Conservation (phyloP, 1,140 invertebrate genomes). For the Papilio aristodemus region DNA sequence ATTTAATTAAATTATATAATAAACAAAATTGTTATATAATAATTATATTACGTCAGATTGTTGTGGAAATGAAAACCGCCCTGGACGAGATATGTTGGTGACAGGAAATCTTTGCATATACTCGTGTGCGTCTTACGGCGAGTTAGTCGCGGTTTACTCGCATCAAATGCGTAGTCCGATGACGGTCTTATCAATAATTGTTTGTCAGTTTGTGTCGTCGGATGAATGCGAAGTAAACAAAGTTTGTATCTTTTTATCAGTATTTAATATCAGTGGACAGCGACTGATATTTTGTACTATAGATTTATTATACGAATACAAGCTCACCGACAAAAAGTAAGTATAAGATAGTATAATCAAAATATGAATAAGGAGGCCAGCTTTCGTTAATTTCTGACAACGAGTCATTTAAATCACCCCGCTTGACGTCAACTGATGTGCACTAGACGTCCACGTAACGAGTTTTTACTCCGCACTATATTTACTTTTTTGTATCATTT, state of each 20-base stretch:
- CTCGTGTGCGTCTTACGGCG: neutral
- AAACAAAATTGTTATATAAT: no score
- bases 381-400: no score
- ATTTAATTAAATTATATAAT: no score
- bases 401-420: no score
- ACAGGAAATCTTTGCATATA: neutral
- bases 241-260: neutral
- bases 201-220: neutral
- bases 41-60: neutral
- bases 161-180: neutral
- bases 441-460: no score
- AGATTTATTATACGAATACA: no score
- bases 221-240: neutral
- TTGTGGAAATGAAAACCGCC: neutral
- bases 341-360: no score
- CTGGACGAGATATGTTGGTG: neutral
- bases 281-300: neutral
- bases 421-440: no score
- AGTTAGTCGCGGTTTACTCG: neutral
- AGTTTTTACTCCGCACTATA: no score
- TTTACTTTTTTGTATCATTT: neutral
- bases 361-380: no score
- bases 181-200: neutral
- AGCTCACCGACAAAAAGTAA: no score
- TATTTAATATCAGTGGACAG: no score